Evolutionary conservation across 1,140 invertebrate species (phyloP), one percentile per base, ranked within the genome.

Genomic region (Pararge aegeria): DNA sequence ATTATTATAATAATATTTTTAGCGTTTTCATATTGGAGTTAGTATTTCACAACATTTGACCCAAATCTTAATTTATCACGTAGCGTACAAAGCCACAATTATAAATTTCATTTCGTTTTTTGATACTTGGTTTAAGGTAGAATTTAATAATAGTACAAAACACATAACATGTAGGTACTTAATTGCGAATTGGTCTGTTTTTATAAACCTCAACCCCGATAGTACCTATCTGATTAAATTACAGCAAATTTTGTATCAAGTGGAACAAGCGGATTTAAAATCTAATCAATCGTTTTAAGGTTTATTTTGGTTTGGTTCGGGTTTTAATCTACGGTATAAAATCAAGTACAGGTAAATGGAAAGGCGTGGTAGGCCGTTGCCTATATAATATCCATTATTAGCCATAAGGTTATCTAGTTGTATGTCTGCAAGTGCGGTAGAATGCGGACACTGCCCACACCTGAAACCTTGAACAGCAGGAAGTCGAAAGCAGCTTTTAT

Each of bases 391-490:
- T 80, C 78, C 81, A 84, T 83, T 78, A 64, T 71, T 73, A 73
- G 71, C 58, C 40, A 66, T 83, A 84, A 88, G 83, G 85, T 86
- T 77, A 85, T 83, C 85, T 80, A 82, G 80, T 85, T 77, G 63
- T 64, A 72, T 63, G 78, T 75, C 68, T 70, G 68, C 63, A 65
- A 79, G 74, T 73, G 63, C 64, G 52, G 59, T 68, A 87, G 83
- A 85, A 89, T 89, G 86, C 86, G 86, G 86, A 89, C 84, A 68
- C 67, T 34, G 81, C 74, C 77, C 80, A 80, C 82, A 54, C 80
- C 78, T 68, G 56, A 55, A 70, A 63, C 64, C 75, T 75, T 72
- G 73, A 48, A 18, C 50, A 80, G 64, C 68, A 86, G 80, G 82
- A 87, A 87, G 81, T 78, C 16, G 64, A 48, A 55, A 62, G 58